phyloP scores from a whole-genome alignment of 2,888 invertebrate species.

The Drosophila flavopinicola region DNA sequence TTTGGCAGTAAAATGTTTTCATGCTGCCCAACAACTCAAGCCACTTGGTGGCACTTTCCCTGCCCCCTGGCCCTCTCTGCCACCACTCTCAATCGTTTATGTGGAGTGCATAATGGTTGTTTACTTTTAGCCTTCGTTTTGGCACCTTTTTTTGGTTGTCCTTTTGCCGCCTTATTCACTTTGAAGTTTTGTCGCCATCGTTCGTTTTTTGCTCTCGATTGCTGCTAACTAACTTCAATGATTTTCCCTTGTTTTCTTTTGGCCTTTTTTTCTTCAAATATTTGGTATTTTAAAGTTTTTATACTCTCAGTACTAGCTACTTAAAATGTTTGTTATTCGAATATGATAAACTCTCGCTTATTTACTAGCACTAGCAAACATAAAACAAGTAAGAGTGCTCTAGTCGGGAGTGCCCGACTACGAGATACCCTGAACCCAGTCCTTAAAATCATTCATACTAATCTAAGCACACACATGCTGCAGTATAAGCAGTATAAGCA shows the following conservation, averaged over 20 bases:
- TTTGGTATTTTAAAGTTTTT: slow-evolving; percentile 37
- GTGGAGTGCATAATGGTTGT: slow-evolving; percentile 77
- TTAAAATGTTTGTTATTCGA: too few species aligned
- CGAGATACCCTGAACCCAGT: too few species aligned
- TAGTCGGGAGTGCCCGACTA: too few species aligned
- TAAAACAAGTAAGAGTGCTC: too few species aligned
- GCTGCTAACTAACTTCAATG: slow-evolving; percentile 50
- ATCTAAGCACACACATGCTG: too few species aligned
- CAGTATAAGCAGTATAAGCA: too few species aligned
- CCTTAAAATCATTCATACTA: too few species aligned
- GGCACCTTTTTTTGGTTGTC: slow-evolving; percentile 20
- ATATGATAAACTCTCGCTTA: too few species aligned
- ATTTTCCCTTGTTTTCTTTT: slow-evolving; percentile 37
- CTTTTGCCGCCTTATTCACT: slow-evolving; percentile 64
- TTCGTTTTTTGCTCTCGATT: slow-evolving; percentile 37
- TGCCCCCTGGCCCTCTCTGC: slow-evolving; percentile 5
- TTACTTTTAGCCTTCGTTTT: slow-evolving; percentile 69
- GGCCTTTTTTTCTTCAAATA: slow-evolving; percentile 14
- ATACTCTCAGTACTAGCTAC: slow-evolving; percentile 26
- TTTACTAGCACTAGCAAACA: too few species aligned
- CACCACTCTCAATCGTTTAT: slow-evolving; percentile 49
- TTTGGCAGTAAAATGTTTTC: slow-evolving; percentile 68
- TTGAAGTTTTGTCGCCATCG: slow-evolving; percentile 61
- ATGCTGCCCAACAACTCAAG: slow-evolving; percentile 62
- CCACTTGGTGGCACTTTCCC: slow-evolving; percentile 41